These are phyloP conservation scores for Oreochromis aureus DNA, from an alignment of 2,113 vertebrate genomes.

Conservation along the genomic window DNA sequence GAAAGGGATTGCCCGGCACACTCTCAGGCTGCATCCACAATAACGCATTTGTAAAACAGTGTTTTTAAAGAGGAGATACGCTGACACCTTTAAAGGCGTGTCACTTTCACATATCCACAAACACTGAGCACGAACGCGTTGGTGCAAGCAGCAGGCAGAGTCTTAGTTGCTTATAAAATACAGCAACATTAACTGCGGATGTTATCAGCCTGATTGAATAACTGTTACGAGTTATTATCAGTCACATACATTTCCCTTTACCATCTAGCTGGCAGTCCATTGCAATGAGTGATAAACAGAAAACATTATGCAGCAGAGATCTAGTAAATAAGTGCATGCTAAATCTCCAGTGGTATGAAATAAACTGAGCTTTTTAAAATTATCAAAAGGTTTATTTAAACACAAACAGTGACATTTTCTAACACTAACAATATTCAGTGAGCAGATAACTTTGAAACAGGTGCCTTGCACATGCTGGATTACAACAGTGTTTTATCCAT, in stretches of 20 bases:
- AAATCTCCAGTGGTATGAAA: background rate
- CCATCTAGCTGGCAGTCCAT: background rate
- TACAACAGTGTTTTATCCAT: background rate
- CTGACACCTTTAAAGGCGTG: background rate
- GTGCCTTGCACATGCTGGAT: background rate
- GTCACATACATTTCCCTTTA: background rate
- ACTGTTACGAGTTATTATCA: background rate
- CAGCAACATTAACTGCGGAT: background rate
- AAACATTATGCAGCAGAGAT: background rate
- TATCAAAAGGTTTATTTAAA: background rate
- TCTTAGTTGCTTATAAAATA: background rate
- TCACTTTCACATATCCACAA: background rate
- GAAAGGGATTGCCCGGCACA: background rate
- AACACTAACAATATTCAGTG: background rate
- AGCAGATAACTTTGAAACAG: background rate
- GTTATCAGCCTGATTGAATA: background rate
- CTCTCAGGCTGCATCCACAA: background rate
- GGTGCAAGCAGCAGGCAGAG: background rate
- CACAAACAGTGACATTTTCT: background rate
- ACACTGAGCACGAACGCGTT: background rate
- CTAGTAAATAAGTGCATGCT: background rate
- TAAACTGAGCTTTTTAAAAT: background rate
- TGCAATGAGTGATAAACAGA: background rate
- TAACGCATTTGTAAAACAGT: background rate
- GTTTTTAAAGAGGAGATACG: background rate